Evolutionary conservation across 2,113 vertebrate species (phyloP).

Genomic region (Eubucco bourcierii): DNA sequence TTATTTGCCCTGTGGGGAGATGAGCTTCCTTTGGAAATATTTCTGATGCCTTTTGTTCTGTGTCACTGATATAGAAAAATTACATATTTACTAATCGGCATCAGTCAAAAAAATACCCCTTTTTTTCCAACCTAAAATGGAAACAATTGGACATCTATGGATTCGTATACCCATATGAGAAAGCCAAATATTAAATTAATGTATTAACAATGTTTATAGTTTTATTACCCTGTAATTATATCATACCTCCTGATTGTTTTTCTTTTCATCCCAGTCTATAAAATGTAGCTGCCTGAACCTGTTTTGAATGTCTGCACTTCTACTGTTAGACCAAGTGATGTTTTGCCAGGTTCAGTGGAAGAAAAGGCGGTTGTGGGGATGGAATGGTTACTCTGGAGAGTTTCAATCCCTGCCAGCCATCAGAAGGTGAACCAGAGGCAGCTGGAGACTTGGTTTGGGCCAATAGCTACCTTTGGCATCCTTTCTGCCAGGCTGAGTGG

Average conservation of each 20-base stretch:
- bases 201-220: conserved; percentile 71
- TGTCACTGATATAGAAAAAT: not conserved
- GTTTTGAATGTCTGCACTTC: conserved; percentile 62
- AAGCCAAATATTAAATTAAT: conserved; percentile 70
- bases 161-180: conserved; percentile 17
- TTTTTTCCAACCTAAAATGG: not conserved
- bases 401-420: not conserved
- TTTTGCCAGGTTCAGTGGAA: conserved; percentile 65
- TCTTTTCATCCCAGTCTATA: conserved; percentile 70
- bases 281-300: conserved; percentile 71
- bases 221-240: conserved; percentile 80
- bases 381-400: not conserved
- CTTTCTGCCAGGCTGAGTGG: not conserved
- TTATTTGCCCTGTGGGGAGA: not conserved
- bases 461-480: not conserved
- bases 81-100: not conserved
- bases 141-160: conserved; percentile 13
- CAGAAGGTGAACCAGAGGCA: not conserved
- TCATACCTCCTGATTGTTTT: conserved; percentile 65
- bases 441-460: not conserved
- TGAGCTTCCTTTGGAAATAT: not conserved
- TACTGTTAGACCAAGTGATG: conserved; percentile 52
- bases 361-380: conserved; percentile 5
- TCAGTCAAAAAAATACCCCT: not conserved
- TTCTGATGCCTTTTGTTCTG: not conserved